phyloP scores from a whole-genome alignment of 2,113 vertebrate species.

The Laterallus jamaicensis region DNA sequence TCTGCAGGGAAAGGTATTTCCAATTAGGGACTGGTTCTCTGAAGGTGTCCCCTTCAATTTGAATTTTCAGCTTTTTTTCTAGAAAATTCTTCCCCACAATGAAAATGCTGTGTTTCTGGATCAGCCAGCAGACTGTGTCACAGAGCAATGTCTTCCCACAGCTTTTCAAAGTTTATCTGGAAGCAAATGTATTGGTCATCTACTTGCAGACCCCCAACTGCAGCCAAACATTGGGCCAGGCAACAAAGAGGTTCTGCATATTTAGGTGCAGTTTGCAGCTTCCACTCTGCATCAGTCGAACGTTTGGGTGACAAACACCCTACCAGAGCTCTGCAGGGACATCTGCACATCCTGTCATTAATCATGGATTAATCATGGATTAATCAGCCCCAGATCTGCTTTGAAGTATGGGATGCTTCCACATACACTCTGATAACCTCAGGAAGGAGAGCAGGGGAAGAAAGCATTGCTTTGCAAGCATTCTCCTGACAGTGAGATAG shows the following conservation, averaged over 20 bases:
- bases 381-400: background rate
- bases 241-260: too few relatives aligned
- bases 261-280: background rate
- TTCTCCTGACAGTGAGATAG: background rate
- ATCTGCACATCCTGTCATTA: accelerated
- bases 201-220: too few relatives aligned
- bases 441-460: background rate
- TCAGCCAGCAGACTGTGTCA: too few relatives aligned
- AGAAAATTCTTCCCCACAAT: too few relatives aligned
- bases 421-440: accelerated
- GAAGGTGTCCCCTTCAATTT: too few relatives aligned
- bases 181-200: too few relatives aligned
- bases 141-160: too few relatives aligned
- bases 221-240: too few relatives aligned
- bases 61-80: too few relatives aligned
- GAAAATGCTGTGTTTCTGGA: too few relatives aligned
- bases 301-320: accelerated
- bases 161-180: too few relatives aligned
- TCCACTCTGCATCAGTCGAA: background rate
- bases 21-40: background rate
- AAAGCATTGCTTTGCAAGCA: background rate
- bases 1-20: background rate
- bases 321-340: background rate
- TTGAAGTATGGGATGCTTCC: background rate
- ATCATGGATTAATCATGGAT: background rate